Percentiles rank a stretch among this genome's conserved stretches.
phyloP scores from a whole-genome alignment of 2,888 invertebrate species.

The Eupithecia pulchellata region DNA sequence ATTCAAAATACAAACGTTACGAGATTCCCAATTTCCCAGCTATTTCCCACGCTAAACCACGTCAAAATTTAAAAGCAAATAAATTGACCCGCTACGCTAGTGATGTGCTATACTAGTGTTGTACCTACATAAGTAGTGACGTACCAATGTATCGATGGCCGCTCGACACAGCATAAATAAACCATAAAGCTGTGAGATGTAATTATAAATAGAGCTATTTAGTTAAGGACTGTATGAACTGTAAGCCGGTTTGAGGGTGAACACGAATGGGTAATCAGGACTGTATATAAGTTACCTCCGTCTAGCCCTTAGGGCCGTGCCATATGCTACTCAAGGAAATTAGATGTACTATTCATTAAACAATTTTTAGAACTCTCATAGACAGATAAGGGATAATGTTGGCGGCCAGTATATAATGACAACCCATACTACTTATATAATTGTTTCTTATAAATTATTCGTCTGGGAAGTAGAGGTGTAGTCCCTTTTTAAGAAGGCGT shows the following conservation, averaged over 20 bases:
- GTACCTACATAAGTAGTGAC: slow-evolving; percentile 17
- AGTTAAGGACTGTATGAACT: background rate
- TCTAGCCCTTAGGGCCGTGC: background rate
- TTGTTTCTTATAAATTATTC: too few species aligned
- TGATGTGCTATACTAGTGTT: slow-evolving; percentile 21
- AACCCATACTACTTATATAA: background rate
- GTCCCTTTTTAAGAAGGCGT: too few species aligned
- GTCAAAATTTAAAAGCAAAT: slow-evolving; percentile 34
- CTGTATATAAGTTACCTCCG: background rate
- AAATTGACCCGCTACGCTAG: slow-evolving; percentile 27
- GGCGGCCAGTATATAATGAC: background rate
- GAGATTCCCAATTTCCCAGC: background rate
- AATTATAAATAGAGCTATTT: background rate
- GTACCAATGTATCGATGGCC: slow-evolving; percentile 30
- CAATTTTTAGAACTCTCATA: background rate
- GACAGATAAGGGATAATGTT: too few species aligned
- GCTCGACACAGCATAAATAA: slow-evolving; percentile 43
- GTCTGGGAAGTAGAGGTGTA: too few species aligned
- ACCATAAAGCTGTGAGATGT: slow-evolving; percentile 37
- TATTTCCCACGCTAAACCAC: slow-evolving; percentile 5
- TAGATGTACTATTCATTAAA: background rate
- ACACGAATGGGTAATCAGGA: background rate
- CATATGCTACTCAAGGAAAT: background rate
- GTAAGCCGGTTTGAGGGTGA: slow-evolving; percentile 10
- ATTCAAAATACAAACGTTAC: background rate